Evolutionary conservation across 2,797 vertebrate species (phyloP), one percentile per base, ranked within the genome.

Genomic region (Lepus oiostolus): DNA sequence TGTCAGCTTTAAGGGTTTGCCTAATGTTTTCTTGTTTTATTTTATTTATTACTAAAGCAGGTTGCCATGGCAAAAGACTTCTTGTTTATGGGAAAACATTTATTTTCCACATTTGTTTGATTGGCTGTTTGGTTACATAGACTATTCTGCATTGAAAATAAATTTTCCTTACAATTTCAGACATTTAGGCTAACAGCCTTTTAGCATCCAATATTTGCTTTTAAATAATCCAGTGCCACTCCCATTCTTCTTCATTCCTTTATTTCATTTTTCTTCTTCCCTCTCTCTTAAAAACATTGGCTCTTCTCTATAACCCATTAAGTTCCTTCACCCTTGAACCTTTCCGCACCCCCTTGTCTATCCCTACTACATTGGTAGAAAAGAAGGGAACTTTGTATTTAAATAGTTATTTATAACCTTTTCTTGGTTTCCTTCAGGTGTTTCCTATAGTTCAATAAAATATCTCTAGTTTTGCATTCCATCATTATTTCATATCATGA

Each of bases 21-120:
- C 54, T 91, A 83, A 58, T 50, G 30, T 42, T 82, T 82, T 92
- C 42, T 62, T 81, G 38, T 50, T 89, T 89, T 92, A 65, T 88
- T 91, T 85, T 90, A 68, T 82, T 85, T 87, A 84, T 92, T 93
- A 82, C 63, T 65, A 21, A 12, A 19, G 60, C 19, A 80, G 85
- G 94, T 91, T 30, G 16, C 30, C 21, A 3, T 63, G 13, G 6
- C 16, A 52, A 50, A 88, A 68, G 1, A 52, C 7, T 77, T 8
- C 63, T 94, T 77, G 38, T 63, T 65, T 77, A 58, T 71, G 21
- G 91, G 24, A 94, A 90, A 85, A 79, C 88, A 2, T 70, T 88
- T 54, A 76, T 84, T 54, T 84, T 68, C 13, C 8, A 4, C 62
- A 5, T 65, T 6, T 68, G 52, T 6, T 79, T 90, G 71, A 71